phyloP scores from a whole-genome alignment of 2,113 vertebrate genomes.

The Danionella cerebrum region DNA sequence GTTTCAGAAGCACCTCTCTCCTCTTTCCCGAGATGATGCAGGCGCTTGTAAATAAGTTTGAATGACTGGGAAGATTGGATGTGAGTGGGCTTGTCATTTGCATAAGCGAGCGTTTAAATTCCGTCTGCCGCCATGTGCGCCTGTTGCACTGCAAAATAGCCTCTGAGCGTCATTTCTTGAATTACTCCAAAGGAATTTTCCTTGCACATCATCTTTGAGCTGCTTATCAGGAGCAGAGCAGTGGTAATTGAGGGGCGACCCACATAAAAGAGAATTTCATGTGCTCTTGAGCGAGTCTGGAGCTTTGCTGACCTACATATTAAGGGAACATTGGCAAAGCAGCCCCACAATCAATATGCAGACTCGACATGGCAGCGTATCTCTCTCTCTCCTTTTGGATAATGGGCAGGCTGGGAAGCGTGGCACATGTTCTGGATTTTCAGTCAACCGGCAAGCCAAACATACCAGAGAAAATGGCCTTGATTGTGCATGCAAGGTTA shows the following conservation, averaged over 20 bases:
- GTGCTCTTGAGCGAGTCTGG: conserved; percentile 53
- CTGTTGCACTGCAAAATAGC: conserved; percentile 51
- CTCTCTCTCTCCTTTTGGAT: conserved; percentile 11
- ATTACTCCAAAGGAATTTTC: conserved; percentile 50
- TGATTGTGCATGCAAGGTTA: not conserved
- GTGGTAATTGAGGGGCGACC: conserved; percentile 66
- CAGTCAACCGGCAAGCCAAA: conserved; percentile 21
- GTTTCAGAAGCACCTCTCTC: conserved; percentile 24
- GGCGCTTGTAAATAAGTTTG: not conserved
- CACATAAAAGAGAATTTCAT: conserved; percentile 60
- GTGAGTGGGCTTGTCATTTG: conserved; percentile 51
- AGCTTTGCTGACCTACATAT: conserved; percentile 65
- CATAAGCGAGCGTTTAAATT: conserved; percentile 60
- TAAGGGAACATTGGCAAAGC: conserved; percentile 50
- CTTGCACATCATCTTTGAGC: conserved; percentile 54
- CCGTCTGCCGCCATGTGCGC: conserved; percentile 34
- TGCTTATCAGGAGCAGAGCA: conserved; percentile 19
- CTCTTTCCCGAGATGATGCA: conserved; percentile 14
- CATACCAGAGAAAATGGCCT: conserved; percentile 10
- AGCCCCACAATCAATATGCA: conserved; percentile 49
- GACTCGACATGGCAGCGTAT: not conserved
- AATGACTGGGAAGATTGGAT: not conserved
- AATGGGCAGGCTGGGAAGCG: conserved; percentile 6
- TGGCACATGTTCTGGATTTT: conserved; percentile 31
- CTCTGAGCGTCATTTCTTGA: conserved; percentile 46